These are phyloP conservation scores for Peucedramus taeniatus DNA, from an alignment of 2,113 vertebrate species.

Conservation along the genomic window DNA sequence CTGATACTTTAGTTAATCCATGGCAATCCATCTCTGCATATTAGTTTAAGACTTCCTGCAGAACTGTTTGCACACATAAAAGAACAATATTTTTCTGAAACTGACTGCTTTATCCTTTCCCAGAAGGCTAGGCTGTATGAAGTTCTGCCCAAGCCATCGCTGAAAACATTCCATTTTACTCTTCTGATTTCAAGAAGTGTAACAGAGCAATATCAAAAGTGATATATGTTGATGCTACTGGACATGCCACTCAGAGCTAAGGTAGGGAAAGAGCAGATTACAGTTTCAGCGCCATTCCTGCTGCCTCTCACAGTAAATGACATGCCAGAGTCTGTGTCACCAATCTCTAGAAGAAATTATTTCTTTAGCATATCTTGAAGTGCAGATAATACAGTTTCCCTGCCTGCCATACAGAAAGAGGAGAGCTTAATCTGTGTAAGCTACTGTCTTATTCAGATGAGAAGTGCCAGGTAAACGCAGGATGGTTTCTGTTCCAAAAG, in stretches of 20 bases:
- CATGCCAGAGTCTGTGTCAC: not conserved
- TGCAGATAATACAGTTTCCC: not conserved
- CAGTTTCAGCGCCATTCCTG: not conserved
- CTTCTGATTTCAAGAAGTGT: not conserved
- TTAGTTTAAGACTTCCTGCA: not conserved
- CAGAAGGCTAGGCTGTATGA: not conserved
- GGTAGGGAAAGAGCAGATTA: not conserved
- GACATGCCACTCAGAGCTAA: not conserved
- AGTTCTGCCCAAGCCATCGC: fast-evolving
- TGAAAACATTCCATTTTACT: not conserved
- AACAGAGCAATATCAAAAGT: not conserved
- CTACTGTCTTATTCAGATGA: not conserved
- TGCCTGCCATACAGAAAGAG: not conserved
- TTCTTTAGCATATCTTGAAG: not conserved
- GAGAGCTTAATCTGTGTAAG: not conserved
- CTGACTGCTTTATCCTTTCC: not conserved
- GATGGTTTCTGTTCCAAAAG: not conserved
- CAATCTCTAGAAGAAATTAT: not conserved
- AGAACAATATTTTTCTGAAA: not conserved
- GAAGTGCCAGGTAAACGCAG: not conserved
- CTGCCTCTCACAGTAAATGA: not conserved
- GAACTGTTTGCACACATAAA: not conserved
- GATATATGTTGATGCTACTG: fast-evolving
- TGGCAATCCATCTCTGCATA: not conserved
- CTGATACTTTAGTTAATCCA: not conserved